Conservation (phyloP, 2,113 vertebrate genomes). For the Silurus asotus region DNA sequence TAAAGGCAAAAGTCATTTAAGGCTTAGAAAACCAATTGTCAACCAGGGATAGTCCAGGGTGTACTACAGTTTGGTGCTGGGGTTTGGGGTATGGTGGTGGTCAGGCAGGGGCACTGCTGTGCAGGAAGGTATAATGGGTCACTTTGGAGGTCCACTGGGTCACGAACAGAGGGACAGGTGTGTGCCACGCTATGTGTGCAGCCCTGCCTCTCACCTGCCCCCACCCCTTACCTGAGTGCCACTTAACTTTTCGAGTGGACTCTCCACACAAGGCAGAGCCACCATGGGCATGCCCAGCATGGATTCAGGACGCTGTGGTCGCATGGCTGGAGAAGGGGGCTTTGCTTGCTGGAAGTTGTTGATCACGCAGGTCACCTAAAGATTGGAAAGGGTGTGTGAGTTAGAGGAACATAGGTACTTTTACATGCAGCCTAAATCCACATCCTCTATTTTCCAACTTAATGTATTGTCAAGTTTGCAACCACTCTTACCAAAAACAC, state of each 20-base stretch:
- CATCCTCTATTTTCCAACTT: too few relatives aligned
- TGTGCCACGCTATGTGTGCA: constrained; percentile 51
- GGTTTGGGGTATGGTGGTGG: constrained; percentile 38
- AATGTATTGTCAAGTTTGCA: not conserved
- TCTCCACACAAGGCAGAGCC: constrained; percentile 77
- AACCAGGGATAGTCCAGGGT: constrained; percentile 12
- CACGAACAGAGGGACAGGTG: constrained; percentile 64
- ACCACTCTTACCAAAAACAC: constrained; percentile 80
- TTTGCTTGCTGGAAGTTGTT: constrained; percentile 73
- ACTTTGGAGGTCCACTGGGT: constrained; percentile 45
- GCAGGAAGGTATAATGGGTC: constrained; percentile 54
- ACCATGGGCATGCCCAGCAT: constrained; percentile 73
- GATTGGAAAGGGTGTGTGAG: not conserved
- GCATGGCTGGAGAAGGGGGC: constrained; percentile 33
- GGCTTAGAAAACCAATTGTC: constrained; percentile 14
- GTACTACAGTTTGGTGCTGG: constrained; percentile 40
- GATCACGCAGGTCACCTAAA: constrained; percentile 77
- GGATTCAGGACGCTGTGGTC: constrained; percentile 63
- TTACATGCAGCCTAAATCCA: not conserved
- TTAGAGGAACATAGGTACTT: constrained; percentile 1
- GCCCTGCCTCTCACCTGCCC: constrained; percentile 47
- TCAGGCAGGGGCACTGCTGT: constrained; percentile 60
- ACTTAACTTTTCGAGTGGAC: constrained; percentile 93
- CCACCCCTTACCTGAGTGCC: constrained; percentile 85
- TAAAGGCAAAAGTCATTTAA: constrained; percentile 14